A percentile compares a stretch with the other conserved stretches of the same genome.
Evolutionary conservation across 2,113 vertebrate species (phyloP).

Genomic region (Leptobrachium ailaonicum): DNA sequence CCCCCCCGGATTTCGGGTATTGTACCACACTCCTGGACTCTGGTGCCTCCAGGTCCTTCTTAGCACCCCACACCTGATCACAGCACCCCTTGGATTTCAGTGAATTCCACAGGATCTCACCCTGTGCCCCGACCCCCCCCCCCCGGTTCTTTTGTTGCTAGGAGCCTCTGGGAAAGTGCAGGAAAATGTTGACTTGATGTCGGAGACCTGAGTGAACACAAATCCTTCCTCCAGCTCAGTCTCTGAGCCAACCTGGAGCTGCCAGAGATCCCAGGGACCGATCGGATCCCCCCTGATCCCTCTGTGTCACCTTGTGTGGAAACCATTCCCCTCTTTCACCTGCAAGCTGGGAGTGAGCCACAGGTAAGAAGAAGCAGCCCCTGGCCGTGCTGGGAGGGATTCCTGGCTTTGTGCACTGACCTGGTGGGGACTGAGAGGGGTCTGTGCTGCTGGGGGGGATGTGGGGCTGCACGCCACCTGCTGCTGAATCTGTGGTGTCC

Average conservation of each 20-base stretch:
- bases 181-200: slow-evolving; percentile 81
- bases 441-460: background rate
- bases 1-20: too few species aligned
- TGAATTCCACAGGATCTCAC: background rate
- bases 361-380: slow-evolving; percentile 31
- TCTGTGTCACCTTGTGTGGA: slow-evolving; percentile 15
- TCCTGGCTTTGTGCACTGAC: background rate
- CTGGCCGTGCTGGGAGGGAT: background rate
- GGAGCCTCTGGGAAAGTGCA: slow-evolving; percentile 66
- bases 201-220: slow-evolving; percentile 51
- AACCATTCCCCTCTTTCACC: background rate
- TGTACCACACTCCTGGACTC: too few species aligned
- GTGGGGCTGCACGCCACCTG: background rate
- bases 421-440: background rate
- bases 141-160: background rate
- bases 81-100: too few species aligned
- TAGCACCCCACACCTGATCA: too few species aligned
- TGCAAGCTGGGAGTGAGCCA: slow-evolving; percentile 5
- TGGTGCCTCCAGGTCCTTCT: too few species aligned
- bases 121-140: background rate
- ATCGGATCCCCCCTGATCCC: slow-evolving; percentile 1
- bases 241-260: slow-evolving; percentile 6
- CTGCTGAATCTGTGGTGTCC: background rate
- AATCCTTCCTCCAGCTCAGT: slow-evolving; percentile 48
- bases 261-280: background rate